Evolutionary conservation across 2,113 vertebrate species (phyloP).

Genomic region (Austrofundulus limnaeus): DNA sequence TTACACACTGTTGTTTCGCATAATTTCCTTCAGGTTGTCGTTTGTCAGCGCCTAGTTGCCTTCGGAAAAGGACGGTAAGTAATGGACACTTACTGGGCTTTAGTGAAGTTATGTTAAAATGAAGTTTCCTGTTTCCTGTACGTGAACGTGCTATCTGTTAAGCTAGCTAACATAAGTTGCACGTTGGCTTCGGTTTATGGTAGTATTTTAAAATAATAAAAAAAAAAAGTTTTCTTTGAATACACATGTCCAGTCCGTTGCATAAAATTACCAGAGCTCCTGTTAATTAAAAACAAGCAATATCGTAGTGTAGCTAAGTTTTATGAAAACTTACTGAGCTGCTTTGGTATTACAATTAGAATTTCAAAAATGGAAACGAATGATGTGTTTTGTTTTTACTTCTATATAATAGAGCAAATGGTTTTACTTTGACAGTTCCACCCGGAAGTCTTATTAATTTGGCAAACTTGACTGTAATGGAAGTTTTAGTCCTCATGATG

Average conservation of each 20-base stretch:
- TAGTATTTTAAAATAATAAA: background rate
- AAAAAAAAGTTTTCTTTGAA: background rate
- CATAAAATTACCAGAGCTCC: background rate
- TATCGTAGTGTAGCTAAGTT: background rate
- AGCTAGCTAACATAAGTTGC: constrained; percentile 49
- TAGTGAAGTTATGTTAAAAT: background rate
- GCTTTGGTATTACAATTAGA: background rate
- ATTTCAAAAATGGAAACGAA: background rate
- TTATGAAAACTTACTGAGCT: background rate
- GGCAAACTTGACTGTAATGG: background rate
- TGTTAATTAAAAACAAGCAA: background rate
- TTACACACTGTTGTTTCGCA: constrained; percentile 11
- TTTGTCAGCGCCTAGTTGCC: constrained; percentile 46
- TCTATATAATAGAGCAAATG: accelerated
- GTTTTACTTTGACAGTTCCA: constrained; percentile 49
- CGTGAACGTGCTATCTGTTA: constrained; percentile 8
- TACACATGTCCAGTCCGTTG: too few species aligned
- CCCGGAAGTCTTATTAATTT: constrained; percentile 26
- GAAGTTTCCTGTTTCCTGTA: constrained; percentile 14
- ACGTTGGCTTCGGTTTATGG: background rate
- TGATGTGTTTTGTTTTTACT: background rate
- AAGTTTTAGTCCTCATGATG: constrained; percentile 5
- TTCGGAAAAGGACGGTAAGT: constrained; percentile 59
- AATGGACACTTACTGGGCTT: background rate
- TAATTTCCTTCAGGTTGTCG: constrained; percentile 4